phyloP scores from a whole-genome alignment of 2,888 invertebrate genomes.

The Pardosa pseudoannulata region DNA sequence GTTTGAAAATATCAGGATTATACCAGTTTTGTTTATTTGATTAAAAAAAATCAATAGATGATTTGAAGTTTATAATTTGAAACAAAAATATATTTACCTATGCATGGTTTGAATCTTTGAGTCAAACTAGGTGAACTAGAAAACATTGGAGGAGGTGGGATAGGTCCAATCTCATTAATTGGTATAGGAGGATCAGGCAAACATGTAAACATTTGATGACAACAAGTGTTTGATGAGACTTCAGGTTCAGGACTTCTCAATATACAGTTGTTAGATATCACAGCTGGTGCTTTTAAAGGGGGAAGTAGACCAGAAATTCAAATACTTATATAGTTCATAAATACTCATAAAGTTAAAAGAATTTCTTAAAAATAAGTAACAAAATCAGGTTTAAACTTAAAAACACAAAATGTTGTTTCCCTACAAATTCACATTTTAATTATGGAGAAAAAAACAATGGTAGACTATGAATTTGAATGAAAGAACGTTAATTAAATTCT shows the following conservation, averaged over 20 bases:
- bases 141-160: slow-evolving; percentile 96
- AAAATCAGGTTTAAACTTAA: too few species aligned
- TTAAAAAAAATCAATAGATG: too few species aligned
- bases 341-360: too few species aligned
- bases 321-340: background rate
- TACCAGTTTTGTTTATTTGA: too few species aligned
- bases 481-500: too few species aligned
- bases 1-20: too few species aligned
- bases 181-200: slow-evolving; percentile 94
- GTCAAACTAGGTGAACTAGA: slow-evolving; percentile 70
- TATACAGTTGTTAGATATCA: slow-evolving; percentile 59
- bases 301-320: background rate
- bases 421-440: too few species aligned
- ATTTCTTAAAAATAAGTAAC: too few species aligned
- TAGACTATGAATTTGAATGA: too few species aligned
- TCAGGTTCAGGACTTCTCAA: slow-evolving; percentile 47
- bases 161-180: slow-evolving; percentile 93
- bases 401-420: too few species aligned
- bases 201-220: slow-evolving; percentile 82
- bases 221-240: slow-evolving; percentile 39
- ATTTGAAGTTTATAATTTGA: too few species aligned
- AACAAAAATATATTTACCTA: slow-evolving; percentile 42
- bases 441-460: too few species aligned
- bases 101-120: slow-evolving; percentile 58
- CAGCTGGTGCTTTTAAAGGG: slow-evolving; percentile 44